Conservation (phyloP, 2,797 vertebrate genomes). For the Hafferia zeledoni region DNA sequence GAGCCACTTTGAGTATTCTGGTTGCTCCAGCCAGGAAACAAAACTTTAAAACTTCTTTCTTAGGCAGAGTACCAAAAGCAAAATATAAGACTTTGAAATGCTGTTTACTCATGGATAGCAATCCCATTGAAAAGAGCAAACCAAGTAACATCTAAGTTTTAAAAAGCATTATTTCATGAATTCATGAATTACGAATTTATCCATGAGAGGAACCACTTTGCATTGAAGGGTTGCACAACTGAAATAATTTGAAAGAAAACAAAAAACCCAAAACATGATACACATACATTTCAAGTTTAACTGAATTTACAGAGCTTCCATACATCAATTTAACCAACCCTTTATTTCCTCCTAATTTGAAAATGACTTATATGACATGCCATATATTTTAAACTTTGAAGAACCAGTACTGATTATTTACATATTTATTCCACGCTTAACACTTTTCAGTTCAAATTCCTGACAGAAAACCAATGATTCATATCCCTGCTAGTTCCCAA, state of each 20-base stretch:
- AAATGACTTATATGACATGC: slow-evolving; percentile 6
- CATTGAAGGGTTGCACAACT: not conserved
- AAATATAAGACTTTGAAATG: not conserved
- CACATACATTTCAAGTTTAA: not conserved
- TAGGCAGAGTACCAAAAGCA: not conserved
- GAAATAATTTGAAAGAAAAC: not conserved
- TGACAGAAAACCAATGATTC: not conserved
- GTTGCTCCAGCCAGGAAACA: not conserved
- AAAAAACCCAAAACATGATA: not conserved
- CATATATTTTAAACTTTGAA: not conserved
- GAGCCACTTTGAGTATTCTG: not conserved
- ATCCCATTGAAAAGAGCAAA: not conserved
- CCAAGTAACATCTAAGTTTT: not conserved
- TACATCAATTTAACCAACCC: not conserved
- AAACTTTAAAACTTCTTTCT: not conserved
- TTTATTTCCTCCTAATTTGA: not conserved
- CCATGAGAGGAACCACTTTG: not conserved
- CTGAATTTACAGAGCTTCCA: slow-evolving; percentile 5
- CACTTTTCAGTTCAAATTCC: slow-evolving; percentile 5
- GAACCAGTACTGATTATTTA: slow-evolving; percentile 39
- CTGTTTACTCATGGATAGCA: not conserved
- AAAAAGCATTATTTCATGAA: not conserved
- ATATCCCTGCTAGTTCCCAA: not conserved
- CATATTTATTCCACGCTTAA: slow-evolving; percentile 21
- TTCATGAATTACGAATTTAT: not conserved